A percentile compares a stretch with the other conserved stretches of the same genome.
These are phyloP conservation scores for Drosophila antonietae DNA, from an alignment of 2,888 invertebrate genomes.

Conservation along the genomic window DNA sequence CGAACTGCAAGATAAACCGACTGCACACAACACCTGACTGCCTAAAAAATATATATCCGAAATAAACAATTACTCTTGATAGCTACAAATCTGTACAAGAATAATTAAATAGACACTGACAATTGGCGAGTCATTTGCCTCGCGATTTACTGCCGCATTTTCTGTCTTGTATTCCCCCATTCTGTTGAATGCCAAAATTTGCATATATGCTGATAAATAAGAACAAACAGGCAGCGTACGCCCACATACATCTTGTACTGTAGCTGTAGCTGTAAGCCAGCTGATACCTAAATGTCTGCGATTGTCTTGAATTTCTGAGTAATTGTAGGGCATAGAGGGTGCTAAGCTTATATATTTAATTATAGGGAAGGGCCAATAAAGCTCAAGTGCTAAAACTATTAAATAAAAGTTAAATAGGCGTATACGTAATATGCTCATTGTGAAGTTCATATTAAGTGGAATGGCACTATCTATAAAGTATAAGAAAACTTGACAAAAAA, in stretches of 20 bases:
- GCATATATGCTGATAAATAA: constrained; percentile 38
- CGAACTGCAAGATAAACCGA: constrained; percentile 29
- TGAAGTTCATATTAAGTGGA: neutral
- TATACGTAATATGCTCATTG: neutral
- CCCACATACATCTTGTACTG: constrained; percentile 23
- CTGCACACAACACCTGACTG: constrained; percentile 34
- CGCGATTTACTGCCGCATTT: constrained; percentile 57
- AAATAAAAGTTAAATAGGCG: neutral
- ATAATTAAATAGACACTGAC: constrained; percentile 54
- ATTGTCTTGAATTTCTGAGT: neutral
- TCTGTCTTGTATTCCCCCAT: constrained; percentile 26
- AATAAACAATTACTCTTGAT: constrained; percentile 11
- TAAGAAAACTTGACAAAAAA: neutral
- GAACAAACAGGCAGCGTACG: constrained; percentile 6
- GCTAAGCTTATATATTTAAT: constrained; percentile 24
- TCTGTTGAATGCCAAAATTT: constrained; percentile 46
- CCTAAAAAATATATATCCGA: constrained; percentile 12
- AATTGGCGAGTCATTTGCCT: constrained; percentile 38
- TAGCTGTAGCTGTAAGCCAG: constrained; percentile 5
- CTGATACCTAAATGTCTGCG: neutral
- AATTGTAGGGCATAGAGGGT: constrained; percentile 12
- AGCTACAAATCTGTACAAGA: constrained; percentile 31
- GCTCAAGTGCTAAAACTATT: constrained; percentile 6
- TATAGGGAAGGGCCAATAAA: neutral
- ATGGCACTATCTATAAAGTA: neutral